Conservation (phyloP, 2,797 vertebrate species). For the Arvicola amphibius region DNA sequence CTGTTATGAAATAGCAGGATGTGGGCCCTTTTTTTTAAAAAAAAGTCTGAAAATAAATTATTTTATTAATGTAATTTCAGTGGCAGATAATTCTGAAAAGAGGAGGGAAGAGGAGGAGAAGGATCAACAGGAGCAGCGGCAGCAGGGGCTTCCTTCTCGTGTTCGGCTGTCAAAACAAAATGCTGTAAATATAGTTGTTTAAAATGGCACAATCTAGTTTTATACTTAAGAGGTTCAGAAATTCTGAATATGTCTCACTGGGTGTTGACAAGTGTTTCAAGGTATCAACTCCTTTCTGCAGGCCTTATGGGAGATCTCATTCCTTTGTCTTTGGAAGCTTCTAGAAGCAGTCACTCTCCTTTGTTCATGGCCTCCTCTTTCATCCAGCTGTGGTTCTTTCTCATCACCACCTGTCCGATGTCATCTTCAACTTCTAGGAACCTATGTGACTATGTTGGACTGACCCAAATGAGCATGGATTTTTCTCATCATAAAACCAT, state of each 20-base stretch:
- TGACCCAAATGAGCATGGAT: not conserved
- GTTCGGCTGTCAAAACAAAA: not conserved
- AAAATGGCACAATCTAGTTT: not conserved
- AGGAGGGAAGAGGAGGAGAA: not conserved
- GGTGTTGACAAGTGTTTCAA: not conserved
- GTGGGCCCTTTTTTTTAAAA: too few relatives aligned
- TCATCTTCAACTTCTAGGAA: not conserved
- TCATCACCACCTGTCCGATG: not conserved
- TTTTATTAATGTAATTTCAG: constrained; percentile 43
- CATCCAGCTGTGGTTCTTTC: not conserved
- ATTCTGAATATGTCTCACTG: not conserved
- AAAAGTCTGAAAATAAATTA: not conserved
- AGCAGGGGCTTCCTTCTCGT: not conserved
- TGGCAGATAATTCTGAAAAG: constrained; percentile 14
- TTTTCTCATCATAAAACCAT: not conserved
- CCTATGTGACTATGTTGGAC: not conserved
- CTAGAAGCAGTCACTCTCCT: not conserved
- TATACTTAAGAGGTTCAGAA: not conserved
- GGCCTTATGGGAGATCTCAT: not conserved
- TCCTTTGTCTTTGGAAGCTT: not conserved
- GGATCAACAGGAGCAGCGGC: not conserved
- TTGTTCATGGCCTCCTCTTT: not conserved
- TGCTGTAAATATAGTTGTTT: not conserved
- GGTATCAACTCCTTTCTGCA: not conserved
- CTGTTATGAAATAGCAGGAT: not conserved